These are phyloP conservation scores for Tiliacea aurago DNA, from an alignment of 2,888 invertebrate genomes.

Conservation along the genomic window DNA sequence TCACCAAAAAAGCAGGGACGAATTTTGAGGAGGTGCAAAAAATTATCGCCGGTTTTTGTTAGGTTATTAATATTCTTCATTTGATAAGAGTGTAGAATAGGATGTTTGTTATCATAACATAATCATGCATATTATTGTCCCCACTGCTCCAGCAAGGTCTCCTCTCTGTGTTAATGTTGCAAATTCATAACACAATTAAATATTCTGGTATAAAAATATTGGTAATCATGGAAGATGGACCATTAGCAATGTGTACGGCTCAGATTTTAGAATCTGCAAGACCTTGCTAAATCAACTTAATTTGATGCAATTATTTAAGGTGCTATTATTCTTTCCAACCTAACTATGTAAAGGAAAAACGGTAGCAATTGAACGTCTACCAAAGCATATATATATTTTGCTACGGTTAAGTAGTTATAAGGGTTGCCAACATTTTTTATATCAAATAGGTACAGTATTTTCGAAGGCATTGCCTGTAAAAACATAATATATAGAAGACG, in stretches of 20 bases:
- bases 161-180: background rate
- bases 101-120: background rate
- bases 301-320: no score
- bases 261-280: no score
- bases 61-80: constrained; percentile 6
- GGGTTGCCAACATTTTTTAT: no score
- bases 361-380: background rate
- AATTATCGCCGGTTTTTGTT: constrained; percentile 11
- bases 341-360: background rate
- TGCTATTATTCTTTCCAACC: background rate
- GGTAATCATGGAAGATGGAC: no score
- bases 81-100: background rate
- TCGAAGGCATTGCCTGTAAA: no score
- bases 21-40: constrained; percentile 43
- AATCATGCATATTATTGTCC: no score
- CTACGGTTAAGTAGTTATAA: background rate
- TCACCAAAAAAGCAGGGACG: constrained; percentile 45
- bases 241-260: no score
- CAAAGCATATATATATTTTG: background rate
- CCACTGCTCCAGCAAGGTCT: background rate
- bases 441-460: no score
- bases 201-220: no score
- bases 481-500: no score
- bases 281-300: no score
- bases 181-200: no score